Evolutionary conservation across 2,113 vertebrate genomes (phyloP), one percentile per base, ranked within the genome.

Genomic region (Tachysurus fulvidraco): DNA sequence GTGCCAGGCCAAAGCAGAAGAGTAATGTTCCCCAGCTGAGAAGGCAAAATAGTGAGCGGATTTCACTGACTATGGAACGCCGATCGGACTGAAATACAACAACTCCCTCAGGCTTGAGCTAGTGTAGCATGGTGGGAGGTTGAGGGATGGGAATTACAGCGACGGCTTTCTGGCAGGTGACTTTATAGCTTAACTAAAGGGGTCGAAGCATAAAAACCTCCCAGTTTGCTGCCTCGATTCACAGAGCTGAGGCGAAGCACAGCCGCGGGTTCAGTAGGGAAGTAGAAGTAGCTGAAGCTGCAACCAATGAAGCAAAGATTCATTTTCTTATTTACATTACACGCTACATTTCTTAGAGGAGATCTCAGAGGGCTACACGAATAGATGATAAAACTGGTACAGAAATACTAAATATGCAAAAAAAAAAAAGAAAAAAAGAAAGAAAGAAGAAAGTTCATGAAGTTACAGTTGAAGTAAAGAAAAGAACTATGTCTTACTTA

Each of bases 21-120:
- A 88, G 86, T 88, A 81, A 90, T 90, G 85, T 79, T 67, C 83
- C 62, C 84, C 89, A 83, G 91, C 87, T 85, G 85, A 83, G 71
- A 46, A 84, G 86, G 83, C 86, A 73, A 80, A 83, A 81, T 89
- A 85, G 82, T n/a, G 73, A 86, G 65, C 82, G 76, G 88, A 84
- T 84, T 84, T 90, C 83, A 91, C 86, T 41, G 21, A 76, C 88
- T 90, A 83, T 78, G 54, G 78, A 83, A 79, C 77, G 2, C 83
- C 36, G 85, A 71, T 81, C 25, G 52, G 30, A 17, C 89, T 90
- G 89, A 92, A 90, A 89, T 89, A 91, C 57, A 79, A 87, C 44
- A 73, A 90, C 88, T 85, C 88, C 88, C 89, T 84, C 28, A 83
- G 91, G 92, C 88, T 52, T 25, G 25, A 57, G 81, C 83, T 55